These are phyloP conservation scores for Pristiophorus japonicus DNA, from an alignment of 2,113 vertebrate genomes.

Conservation along the genomic window DNA sequence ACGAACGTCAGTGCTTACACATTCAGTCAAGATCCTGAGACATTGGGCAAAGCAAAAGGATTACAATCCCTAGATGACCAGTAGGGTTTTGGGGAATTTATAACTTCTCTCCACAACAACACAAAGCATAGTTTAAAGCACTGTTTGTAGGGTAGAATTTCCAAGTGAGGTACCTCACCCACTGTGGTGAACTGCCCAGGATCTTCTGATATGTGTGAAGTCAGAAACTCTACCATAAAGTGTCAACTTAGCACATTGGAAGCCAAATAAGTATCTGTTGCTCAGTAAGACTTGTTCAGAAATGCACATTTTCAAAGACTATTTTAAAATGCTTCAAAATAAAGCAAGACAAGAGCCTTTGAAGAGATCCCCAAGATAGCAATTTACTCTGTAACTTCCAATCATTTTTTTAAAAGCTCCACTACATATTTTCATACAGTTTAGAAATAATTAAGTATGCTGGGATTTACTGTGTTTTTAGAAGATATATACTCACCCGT, in stretches of 20 bases:
- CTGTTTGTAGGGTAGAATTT: too few species aligned
- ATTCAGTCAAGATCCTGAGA: neutral
- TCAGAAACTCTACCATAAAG: neutral
- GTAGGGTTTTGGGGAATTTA: neutral
- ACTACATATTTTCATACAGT: neutral
- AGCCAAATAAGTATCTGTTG: neutral
- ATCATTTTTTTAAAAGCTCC: neutral
- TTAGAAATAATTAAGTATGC: neutral
- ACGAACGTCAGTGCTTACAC: neutral
- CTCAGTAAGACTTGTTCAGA: neutral
- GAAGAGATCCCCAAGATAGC: neutral
- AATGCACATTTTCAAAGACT: neutral
- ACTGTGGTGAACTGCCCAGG: neutral
- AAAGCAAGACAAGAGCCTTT: neutral
- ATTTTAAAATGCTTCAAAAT: neutral
- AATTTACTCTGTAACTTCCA: neutral
- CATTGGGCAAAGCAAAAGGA: neutral
- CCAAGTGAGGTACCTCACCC: neutral
- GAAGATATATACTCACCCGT: too few species aligned
- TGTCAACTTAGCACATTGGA: too few species aligned
- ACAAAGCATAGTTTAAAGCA: too few species aligned
- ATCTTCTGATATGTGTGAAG: neutral
- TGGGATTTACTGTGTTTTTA: neutral
- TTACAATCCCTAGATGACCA: neutral
- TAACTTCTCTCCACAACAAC: neutral